A percentile compares a stretch with the other conserved stretches of the same genome.
phyloP scores from a whole-genome alignment of 2,113 vertebrate species.

The Chionis minor region DNA sequence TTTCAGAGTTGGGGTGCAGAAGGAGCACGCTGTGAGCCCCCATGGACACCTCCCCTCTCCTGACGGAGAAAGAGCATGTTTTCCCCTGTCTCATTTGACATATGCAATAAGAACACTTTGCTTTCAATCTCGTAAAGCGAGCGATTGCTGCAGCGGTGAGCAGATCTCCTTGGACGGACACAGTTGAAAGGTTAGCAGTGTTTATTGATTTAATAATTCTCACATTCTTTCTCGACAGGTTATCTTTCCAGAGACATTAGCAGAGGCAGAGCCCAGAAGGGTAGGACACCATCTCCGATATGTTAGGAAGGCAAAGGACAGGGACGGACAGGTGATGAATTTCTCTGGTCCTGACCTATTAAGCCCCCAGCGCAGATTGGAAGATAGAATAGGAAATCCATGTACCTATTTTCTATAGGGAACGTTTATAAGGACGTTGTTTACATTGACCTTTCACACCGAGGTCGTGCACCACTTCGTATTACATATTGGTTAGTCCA shows the following conservation, averaged over 20 bases:
- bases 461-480: background rate
- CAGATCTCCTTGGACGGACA: slow-evolving; percentile 16
- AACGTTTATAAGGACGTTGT: background rate
- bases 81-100: background rate
- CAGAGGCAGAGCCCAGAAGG: slow-evolving; percentile 12
- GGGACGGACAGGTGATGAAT: background rate
- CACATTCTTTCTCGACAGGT: slow-evolving; percentile 49
- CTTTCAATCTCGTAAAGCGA: background rate
- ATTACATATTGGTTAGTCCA: background rate
- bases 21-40: background rate
- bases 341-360: slow-evolving; percentile 6
- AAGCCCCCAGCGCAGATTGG: background rate
- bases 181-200: slow-evolving; percentile 52
- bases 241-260: slow-evolving; percentile 48
- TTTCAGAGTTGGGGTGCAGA: background rate
- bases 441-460: background rate
- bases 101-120: background rate
- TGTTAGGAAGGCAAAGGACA: background rate
- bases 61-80: background rate
- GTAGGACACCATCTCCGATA: background rate
- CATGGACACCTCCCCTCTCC: background rate
- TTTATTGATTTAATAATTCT: slow-evolving; percentile 69
- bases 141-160: background rate
- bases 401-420: background rate
- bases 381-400: background rate